Evolutionary conservation across 1,140 invertebrate genomes (phyloP).

Genomic region (Liolophura sinensis): DNA sequence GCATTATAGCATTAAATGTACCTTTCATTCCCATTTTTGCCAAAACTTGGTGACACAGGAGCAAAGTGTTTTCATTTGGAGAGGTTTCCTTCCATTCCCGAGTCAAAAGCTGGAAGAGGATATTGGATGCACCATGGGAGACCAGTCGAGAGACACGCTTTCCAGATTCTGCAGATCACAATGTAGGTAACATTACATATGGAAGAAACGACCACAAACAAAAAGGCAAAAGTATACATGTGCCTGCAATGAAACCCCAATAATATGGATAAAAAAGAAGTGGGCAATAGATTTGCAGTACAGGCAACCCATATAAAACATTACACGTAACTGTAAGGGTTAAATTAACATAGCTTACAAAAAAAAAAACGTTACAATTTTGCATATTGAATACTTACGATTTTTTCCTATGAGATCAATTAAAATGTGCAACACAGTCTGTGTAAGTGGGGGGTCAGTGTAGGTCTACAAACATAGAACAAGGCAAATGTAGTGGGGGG

Average conservation of each 20-base stretch:
- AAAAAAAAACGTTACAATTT: no score
- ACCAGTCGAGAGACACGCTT: conserved; percentile 43
- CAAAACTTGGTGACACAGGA: conserved; percentile 43
- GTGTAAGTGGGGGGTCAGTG: background rate
- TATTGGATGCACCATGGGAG: conserved; percentile 42
- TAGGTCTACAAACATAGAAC: no score
- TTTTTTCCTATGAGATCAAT: background rate
- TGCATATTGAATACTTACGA: background rate
- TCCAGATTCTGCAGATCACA: conserved; percentile 32
- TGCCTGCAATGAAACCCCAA: background rate
- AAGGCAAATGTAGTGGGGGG: no score
- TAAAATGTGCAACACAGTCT: background rate
- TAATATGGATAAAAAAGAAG: no score
- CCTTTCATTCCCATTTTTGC: conserved; percentile 51
- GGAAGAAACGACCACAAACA: background rate
- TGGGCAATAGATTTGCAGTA: no score
- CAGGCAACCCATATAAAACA: no score
- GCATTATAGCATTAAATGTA: no score
- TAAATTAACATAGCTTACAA: no score
- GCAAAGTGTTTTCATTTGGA: conserved; percentile 35
- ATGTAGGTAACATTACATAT: background rate
- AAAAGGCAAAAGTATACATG: background rate
- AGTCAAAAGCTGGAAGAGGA: conserved; percentile 46
- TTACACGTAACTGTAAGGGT: background rate
- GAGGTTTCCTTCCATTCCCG: conserved; percentile 34